These are phyloP conservation scores for Lacanobia oleracea DNA, from an alignment of 2,888 invertebrate species.

Conservation along the genomic window DNA sequence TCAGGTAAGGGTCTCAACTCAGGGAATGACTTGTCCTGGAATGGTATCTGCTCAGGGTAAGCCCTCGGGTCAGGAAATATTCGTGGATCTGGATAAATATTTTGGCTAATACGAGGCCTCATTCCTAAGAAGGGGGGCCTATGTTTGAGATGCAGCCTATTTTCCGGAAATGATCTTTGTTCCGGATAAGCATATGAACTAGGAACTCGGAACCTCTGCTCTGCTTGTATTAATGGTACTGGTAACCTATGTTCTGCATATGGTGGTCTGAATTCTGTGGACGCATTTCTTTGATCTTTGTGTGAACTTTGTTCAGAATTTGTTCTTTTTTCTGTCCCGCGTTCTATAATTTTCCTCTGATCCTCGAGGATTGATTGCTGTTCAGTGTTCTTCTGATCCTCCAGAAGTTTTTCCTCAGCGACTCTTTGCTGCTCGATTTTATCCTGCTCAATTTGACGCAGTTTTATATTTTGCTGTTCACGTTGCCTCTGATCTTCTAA, in stretches of 20 bases:
- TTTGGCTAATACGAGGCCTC: slow-evolving; percentile 26
- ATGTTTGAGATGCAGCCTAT: slow-evolving; percentile 24
- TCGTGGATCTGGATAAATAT: slow-evolving; percentile 33
- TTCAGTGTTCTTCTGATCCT: neutral
- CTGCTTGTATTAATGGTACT: slow-evolving; percentile 36
- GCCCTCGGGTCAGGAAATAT: slow-evolving; percentile 20
- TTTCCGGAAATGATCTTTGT: slow-evolving; percentile 20
- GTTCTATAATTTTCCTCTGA: slow-evolving; percentile 21
- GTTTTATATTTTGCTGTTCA: too few relatives aligned
- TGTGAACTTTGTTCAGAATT: slow-evolving; percentile 28
- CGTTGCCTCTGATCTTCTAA: neutral
- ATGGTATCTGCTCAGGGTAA: slow-evolving; percentile 34
- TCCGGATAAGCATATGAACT: slow-evolving; percentile 36
- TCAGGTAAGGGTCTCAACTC: slow-evolving; percentile 25
- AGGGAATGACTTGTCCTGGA: slow-evolving; percentile 28
- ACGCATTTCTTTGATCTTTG: slow-evolving; percentile 24
- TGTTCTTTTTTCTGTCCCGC: slow-evolving; percentile 32
- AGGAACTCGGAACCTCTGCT: slow-evolving; percentile 35
- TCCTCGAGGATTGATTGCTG: slow-evolving; percentile 4
- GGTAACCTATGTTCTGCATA: slow-evolving; percentile 22
- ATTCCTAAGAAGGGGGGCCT: slow-evolving; percentile 20
- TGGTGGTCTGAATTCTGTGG: slow-evolving; percentile 37
- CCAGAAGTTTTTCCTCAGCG: neutral
- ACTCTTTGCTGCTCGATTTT: too few relatives aligned
- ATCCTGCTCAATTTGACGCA: neutral